These are phyloP conservation scores for Helicoverpa zea DNA, from an alignment of 1,140 invertebrate species.

Conservation along the genomic window DNA sequence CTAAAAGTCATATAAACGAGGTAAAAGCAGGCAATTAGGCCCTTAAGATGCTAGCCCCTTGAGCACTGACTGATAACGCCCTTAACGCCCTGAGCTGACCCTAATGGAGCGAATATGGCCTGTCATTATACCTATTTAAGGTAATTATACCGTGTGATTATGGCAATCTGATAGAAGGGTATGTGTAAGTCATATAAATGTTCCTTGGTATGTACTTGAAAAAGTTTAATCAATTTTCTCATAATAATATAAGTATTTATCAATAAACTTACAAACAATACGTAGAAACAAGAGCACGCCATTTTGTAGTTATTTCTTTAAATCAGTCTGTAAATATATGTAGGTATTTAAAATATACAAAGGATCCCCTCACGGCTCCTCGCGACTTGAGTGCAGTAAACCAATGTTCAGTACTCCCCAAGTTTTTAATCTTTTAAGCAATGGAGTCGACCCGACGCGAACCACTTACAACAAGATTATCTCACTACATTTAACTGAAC, in stretches of 20 bases:
- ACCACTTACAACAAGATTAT: conserved; percentile 60
- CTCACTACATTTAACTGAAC: conserved; percentile 65
- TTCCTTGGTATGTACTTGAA: too few relatives aligned
- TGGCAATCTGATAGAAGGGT: background rate
- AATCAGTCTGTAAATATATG: background rate
- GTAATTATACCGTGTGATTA: conserved; percentile 37
- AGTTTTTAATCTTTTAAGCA: conserved; percentile 69
- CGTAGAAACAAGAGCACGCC: background rate
- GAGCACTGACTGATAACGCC: conserved; percentile 5
- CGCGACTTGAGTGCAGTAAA: conserved; percentile 40
- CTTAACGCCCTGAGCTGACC: conserved; percentile 46
- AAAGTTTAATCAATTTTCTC: too few relatives aligned
- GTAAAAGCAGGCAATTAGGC: conserved; percentile 50
- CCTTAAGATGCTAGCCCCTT: conserved; percentile 51
- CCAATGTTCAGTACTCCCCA: conserved; percentile 53
- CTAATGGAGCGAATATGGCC: conserved; percentile 47
- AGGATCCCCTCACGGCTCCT: background rate
- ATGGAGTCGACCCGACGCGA: conserved; percentile 47
- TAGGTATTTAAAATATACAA: background rate
- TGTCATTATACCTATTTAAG: conserved; percentile 37
- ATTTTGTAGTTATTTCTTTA: too few relatives aligned
- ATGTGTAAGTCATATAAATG: conserved; percentile 1
- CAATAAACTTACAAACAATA: too few relatives aligned
- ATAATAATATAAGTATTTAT: too few relatives aligned
- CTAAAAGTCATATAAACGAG: conserved; percentile 56